phyloP scores from a whole-genome alignment of 2,888 invertebrate species.

The Sceliomorpha sp. region DNA sequence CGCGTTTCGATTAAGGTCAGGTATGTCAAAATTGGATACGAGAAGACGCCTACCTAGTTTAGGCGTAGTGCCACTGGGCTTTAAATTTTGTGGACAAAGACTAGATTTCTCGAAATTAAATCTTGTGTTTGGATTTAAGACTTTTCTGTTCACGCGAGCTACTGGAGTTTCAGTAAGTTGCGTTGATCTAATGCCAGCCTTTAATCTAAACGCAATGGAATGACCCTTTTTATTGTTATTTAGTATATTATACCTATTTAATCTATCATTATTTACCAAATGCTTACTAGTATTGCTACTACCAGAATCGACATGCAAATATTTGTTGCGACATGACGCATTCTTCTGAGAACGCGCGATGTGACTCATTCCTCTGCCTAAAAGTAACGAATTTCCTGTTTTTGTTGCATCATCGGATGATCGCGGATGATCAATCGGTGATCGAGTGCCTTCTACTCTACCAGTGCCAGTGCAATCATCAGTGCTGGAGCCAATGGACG shows the following conservation, averaged over 20 bases:
- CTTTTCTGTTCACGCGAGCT: slow-evolving; percentile 28
- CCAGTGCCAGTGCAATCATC: slow-evolving; percentile 70
- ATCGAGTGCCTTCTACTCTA: slow-evolving; percentile 65
- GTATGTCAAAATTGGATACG: slow-evolving; percentile 68
- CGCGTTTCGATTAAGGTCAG: slow-evolving; percentile 55
- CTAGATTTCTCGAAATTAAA: slow-evolving; percentile 63
- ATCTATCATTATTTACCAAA: background rate
- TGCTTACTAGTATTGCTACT: background rate
- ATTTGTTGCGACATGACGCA: slow-evolving; percentile 7
- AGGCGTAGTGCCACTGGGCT: slow-evolving; percentile 70
- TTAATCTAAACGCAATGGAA: slow-evolving; percentile 25
- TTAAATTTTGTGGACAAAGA: slow-evolving; percentile 62
- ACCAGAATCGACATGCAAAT: slow-evolving; percentile 1
- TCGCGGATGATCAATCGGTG: slow-evolving; percentile 44
- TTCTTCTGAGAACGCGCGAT: too few species aligned
- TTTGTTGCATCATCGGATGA: slow-evolving; percentile 32
- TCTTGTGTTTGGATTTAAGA: slow-evolving; percentile 51
- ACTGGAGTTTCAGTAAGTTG: slow-evolving; percentile 36
- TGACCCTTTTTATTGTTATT: slow-evolving; percentile 14
- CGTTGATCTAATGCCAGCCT: slow-evolving; percentile 18
- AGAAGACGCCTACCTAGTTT: slow-evolving; percentile 71
- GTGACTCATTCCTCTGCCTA: too few species aligned
- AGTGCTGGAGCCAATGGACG: slow-evolving; percentile 60
- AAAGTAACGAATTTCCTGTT: slow-evolving; percentile 58
- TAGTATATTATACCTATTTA: slow-evolving; percentile 14